Evolutionary conservation across 2,797 vertebrate species (phyloP), one percentile per base, ranked within the genome.

Genomic region (Gambusia yucatana): DNA sequence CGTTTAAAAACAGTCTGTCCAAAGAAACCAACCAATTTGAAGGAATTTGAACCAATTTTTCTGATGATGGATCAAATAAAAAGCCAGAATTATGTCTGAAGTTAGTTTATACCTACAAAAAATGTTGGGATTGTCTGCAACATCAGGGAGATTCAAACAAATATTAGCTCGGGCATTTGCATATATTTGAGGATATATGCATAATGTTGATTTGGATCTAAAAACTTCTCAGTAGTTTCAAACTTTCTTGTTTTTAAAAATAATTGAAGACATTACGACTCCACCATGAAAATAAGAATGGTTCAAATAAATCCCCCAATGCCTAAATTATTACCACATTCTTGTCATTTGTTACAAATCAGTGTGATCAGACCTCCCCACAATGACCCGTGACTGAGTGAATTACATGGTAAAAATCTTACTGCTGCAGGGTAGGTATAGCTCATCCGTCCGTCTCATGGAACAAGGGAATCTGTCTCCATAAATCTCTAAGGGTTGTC

Each of bases 361-460:
- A 52, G 8, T 25, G 50, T 52, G 25, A 52, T 9, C 50, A 52
- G 50, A 3, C 22, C 8, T 25, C 50, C 25, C 22, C 50, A 52
- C 41, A 69, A 86, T 72, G 33, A 63, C 43, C 82, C 50, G 67
- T 83, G 70, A 43, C 22, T 14, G 39, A 43, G 41, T 85, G 81
- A 87, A 57, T 74, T 57, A n/a, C 0, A 46, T 74, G 73, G 82
- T 70, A 57, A 75, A 84, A 83, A 61, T 78, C 81, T 70, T 17
- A 70, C 69, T 78, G 76, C 75, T 81, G 61, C 65, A 41, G 50
- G 80, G 80, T 7, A 22, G 61, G 50, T n/a, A 80, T 65, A 47
- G 47, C 82, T 84, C 85, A 85, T 90, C 79, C 57, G 87, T 87
- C 84, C 44, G 87, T 87, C 84, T 86, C 77, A 59, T n/a, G 46